Conservation (phyloP, 2,113 vertebrate genomes). For the Galbula dea region DNA sequence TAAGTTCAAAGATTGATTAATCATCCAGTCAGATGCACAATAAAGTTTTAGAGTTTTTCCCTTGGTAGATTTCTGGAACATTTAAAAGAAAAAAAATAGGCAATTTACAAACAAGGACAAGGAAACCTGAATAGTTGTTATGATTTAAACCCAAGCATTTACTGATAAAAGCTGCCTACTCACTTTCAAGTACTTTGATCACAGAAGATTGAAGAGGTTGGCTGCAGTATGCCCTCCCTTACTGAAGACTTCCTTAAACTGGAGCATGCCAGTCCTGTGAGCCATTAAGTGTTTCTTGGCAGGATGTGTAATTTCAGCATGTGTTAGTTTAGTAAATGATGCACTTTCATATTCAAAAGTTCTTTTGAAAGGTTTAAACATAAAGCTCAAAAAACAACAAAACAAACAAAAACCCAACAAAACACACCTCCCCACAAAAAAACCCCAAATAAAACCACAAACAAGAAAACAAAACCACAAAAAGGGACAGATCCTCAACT, state of each 20-base stretch:
- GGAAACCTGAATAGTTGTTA: slow-evolving; percentile 16
- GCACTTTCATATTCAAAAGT: background rate
- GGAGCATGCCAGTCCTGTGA: background rate
- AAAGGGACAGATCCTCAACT: background rate
- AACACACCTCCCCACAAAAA: background rate
- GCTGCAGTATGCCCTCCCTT: background rate
- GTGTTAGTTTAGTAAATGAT: background rate
- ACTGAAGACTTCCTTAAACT: background rate
- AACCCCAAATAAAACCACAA: background rate
- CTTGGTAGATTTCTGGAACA: slow-evolving; percentile 18
- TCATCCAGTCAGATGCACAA: background rate
- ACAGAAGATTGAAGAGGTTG: background rate
- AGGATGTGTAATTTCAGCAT: background rate
- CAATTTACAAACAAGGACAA: slow-evolving; percentile 49
- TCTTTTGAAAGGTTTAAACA: background rate
- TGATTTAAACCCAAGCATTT: slow-evolving; percentile 27
- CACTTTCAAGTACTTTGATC: slow-evolving; percentile 15
- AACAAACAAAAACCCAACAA: background rate
- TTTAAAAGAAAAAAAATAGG: background rate
- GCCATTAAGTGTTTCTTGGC: background rate
- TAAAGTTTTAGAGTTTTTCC: slow-evolving; percentile 41
- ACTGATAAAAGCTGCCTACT: slow-evolving; percentile 40
- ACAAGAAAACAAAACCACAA: no score
- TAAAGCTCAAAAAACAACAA: background rate
- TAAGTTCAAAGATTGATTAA: slow-evolving; percentile 30